A percentile compares a stretch with the other conserved stretches of the same genome.
Conservation (phyloP, 2,888 invertebrate genomes). For the Schrankia costaestrigalis region DNA sequence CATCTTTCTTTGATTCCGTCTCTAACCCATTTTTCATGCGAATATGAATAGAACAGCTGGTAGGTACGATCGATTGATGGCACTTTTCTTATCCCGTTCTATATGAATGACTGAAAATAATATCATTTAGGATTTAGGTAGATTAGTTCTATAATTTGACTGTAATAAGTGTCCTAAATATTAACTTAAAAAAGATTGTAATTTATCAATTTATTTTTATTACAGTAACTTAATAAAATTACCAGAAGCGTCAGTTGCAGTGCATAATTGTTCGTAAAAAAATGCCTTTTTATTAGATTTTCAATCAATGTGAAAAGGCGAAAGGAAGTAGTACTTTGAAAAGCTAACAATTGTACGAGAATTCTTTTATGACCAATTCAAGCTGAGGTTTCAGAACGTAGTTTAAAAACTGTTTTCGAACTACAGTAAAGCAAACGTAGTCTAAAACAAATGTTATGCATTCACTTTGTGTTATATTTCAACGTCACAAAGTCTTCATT, state of each 20-base stretch:
- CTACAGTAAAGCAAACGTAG: slow-evolving; percentile 54
- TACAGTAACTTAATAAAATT: no score
- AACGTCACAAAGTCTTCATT: no score
- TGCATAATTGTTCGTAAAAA: no score
- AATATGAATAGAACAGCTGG: slow-evolving; percentile 63
- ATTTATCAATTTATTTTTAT: no score
- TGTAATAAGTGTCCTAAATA: no score
- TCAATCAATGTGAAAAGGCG: no score
- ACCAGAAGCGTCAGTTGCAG: no score
- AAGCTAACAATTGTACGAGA: slow-evolving; percentile 13
- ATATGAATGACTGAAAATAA: slow-evolving; percentile 33
- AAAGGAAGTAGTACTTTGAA: no score
- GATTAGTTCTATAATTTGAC: no score
- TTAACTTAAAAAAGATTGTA: no score
- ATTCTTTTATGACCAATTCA: slow-evolving; percentile 26
- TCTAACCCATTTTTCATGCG: slow-evolving; percentile 53
- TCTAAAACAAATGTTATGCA: slow-evolving; percentile 51
- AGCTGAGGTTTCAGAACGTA: slow-evolving; percentile 36
- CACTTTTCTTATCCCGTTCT: slow-evolving; percentile 43
- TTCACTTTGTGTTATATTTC: slow-evolving; percentile 36
- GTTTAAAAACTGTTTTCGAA: slow-evolving; percentile 47
- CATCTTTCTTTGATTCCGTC: slow-evolving; percentile 61
- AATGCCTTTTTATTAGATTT: no score
- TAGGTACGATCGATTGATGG: slow-evolving; percentile 45
- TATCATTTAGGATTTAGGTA: neutral